Base-by-base conservation (phyloP, 2,797 vertebrate genomes). In the Arctocebus calabarensis region DNA sequence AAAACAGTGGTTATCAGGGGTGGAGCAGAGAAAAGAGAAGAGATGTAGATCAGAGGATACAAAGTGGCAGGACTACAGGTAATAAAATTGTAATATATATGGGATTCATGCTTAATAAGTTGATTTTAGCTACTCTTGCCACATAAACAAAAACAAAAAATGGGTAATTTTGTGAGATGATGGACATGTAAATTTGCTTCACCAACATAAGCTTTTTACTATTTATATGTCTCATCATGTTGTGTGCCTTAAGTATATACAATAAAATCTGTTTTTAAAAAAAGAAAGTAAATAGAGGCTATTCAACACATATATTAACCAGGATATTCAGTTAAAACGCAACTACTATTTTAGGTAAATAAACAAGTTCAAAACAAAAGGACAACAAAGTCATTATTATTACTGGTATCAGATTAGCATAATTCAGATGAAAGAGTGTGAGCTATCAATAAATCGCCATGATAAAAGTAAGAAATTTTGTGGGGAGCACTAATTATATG, bases 351-450 rank as follows among this genome's bases (percentile, higher is more conserved):
- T 2, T 64, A 64, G 29, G 62, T 32, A 64, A 64, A 64, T 32
- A 16, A 29, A 64, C 29, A 64, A 6, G 62, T 64, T 64, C 29
- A 34, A 84, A 82, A 29, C 70, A 61, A n/a, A 27, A 37, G 45
- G 23, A 43, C 66, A 90, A 77, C 22, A 59, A 82, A 92, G n/a
- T 62, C 19, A 68, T 78, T 79, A 61, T 45, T 77, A 78, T 68
- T 78, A 86, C 22, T 91, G 17, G 48, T 62, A 91, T 92, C 64
- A 79, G 27, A 92, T 19, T n/a, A 83, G 32, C 83, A 48, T 34
- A 96, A 61, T 84, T 83, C 85, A 86, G 40, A 81, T 22, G 27
- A 85, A 96, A 90, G 34, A 86, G 40, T 85, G 22, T 12, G 8
- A 71, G 25, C 29, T 78, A 88, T 78, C 45, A 43, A 73, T 55